These are phyloP conservation scores for Nymphalis polychloros DNA, from an alignment of 2,888 invertebrate genomes.

Conservation along the genomic window DNA sequence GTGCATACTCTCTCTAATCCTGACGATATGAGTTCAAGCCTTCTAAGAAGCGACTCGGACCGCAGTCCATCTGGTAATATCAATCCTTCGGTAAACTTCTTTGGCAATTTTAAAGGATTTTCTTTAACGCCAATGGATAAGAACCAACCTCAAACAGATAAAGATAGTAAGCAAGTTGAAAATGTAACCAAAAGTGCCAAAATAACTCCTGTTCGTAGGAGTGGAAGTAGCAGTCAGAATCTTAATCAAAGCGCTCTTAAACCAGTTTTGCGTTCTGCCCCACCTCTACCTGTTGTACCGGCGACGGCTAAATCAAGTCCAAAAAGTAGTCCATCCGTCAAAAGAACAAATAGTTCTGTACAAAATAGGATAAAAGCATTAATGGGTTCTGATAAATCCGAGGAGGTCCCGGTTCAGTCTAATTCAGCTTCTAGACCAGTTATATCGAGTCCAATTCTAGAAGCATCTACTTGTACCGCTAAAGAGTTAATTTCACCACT, in stretches of 20 bases:
- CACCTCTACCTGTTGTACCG: slow-evolving; percentile 84
- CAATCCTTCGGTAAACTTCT: slow-evolving; percentile 84
- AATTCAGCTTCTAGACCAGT: slow-evolving; percentile 87
- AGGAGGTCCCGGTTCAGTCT: slow-evolving; percentile 64
- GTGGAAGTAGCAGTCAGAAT: slow-evolving; percentile 67
- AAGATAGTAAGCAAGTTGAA: slow-evolving; percentile 38
- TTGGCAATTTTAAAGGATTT: slow-evolving; percentile 94
- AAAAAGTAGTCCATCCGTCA: slow-evolving; percentile 66
- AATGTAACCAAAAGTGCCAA: slow-evolving; percentile 75
- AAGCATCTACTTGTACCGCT: slow-evolving; percentile 90
- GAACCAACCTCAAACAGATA: slow-evolving; percentile 33
- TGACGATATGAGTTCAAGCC: slow-evolving; percentile 87
- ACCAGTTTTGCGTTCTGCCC: slow-evolving; percentile 81
- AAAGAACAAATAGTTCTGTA: slow-evolving; percentile 68
- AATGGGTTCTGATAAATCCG: slow-evolving; percentile 67
- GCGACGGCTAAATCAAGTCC: slow-evolving; percentile 59
- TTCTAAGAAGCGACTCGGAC: slow-evolving; percentile 81
- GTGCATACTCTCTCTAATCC: slow-evolving; percentile 82
- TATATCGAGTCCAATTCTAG: slow-evolving; percentile 90
- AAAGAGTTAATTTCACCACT: slow-evolving; percentile 86
- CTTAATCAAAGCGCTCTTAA: slow-evolving; percentile 62
- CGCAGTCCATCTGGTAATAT: slow-evolving; percentile 71
- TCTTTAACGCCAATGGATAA: slow-evolving; percentile 84
- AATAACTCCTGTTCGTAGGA: slow-evolving; percentile 75
- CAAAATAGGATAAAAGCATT: slow-evolving; percentile 74